phyloP scores from a whole-genome alignment of 2,113 vertebrate genomes.

The Gobius niger region DNA sequence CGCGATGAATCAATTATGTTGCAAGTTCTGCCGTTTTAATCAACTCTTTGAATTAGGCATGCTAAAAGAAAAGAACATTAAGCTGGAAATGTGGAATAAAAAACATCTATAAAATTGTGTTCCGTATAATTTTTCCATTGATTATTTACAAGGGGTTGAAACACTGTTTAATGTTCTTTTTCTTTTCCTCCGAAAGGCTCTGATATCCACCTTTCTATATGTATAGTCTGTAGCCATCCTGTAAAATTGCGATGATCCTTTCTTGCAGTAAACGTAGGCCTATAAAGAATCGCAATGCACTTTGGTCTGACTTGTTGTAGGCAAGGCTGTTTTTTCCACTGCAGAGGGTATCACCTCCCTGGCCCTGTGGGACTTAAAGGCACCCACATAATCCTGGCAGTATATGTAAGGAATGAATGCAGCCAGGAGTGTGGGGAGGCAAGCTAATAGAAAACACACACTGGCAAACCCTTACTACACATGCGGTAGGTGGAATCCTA shows the following conservation, averaged over 20 bases:
- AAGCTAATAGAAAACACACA: background rate
- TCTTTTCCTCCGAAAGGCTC: too few species aligned
- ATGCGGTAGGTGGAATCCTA: background rate
- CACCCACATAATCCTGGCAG: background rate
- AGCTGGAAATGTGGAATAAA: too few species aligned
- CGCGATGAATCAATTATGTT: background rate
- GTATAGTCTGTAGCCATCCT: too few species aligned
- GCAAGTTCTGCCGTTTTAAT: background rate
- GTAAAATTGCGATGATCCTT: too few species aligned
- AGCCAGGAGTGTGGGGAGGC: background rate
- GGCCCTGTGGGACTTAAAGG: background rate
- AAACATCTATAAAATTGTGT: background rate
- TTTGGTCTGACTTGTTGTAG: background rate
- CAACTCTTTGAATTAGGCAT: background rate
- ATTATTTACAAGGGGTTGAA: too few species aligned
- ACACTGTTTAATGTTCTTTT: too few species aligned
- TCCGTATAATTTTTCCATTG: too few species aligned
- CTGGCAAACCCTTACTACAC: background rate
- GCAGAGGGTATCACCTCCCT: background rate
- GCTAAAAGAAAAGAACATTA: background rate
- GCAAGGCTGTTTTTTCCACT: background rate
- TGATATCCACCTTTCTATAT: too few species aligned
- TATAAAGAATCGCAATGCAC: background rate
- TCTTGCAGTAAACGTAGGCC: too few species aligned
- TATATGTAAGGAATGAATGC: background rate